Evolutionary conservation across 2,797 vertebrate species (phyloP).

Genomic region (Poeciliopsis presidionis): DNA sequence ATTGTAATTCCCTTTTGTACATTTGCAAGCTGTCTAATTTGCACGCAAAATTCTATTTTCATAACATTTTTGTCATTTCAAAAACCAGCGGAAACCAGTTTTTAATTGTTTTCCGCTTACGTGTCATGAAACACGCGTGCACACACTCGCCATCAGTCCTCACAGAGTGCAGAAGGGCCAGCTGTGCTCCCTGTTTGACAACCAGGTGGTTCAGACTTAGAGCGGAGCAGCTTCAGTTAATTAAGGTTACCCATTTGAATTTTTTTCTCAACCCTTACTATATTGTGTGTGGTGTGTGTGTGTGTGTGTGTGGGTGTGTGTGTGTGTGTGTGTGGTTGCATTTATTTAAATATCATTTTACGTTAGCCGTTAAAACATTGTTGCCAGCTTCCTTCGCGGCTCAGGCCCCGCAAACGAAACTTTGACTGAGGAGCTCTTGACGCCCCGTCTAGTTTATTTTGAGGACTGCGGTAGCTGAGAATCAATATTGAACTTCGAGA

Average conservation of each 20-base stretch:
- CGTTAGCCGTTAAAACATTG: slow-evolving; percentile 24
- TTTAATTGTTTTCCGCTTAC: slow-evolving; percentile 2
- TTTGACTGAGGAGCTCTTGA: slow-evolving; percentile 25
- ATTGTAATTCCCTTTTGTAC: not conserved
- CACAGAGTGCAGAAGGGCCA: slow-evolving; percentile 44
- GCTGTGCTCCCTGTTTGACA: slow-evolving; percentile 56
- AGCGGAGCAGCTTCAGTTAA: slow-evolving; percentile 56
- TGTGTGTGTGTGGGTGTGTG: slow-evolving; percentile 25
- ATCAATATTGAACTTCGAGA: slow-evolving; percentile 68
- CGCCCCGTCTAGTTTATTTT: slow-evolving; percentile 48
- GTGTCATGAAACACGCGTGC: not conserved
- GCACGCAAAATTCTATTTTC: not conserved
- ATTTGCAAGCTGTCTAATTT: not conserved
- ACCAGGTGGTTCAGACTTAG: slow-evolving; percentile 60
- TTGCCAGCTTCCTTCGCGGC: slow-evolving; percentile 42
- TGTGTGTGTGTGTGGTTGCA: slow-evolving; percentile 14
- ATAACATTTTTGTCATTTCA: not conserved
- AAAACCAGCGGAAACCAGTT: not conserved
- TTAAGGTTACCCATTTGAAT: slow-evolving; percentile 63
- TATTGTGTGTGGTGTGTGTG: slow-evolving; percentile 2
- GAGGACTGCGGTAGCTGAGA: slow-evolving; percentile 48
- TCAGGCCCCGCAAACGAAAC: slow-evolving; percentile 38
- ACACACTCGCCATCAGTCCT: not conserved
- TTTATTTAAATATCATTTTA: slow-evolving; percentile 7
- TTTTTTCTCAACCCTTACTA: slow-evolving; percentile 58